These are phyloP conservation scores for Noctua janthina DNA, from an alignment of 2,888 invertebrate species.

Conservation along the genomic window DNA sequence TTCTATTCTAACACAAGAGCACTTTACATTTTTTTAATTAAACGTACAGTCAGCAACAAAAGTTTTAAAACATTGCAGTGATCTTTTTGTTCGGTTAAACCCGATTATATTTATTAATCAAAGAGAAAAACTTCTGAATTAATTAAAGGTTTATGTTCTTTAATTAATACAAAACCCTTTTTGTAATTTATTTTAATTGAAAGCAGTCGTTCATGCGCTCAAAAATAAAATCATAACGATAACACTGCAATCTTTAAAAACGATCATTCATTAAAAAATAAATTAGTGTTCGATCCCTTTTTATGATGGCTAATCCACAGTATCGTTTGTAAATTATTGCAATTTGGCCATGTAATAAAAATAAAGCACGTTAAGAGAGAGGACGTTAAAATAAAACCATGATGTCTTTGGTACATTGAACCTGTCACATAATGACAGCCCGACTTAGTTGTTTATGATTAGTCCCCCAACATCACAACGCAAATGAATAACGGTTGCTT, in stretches of 20 bases:
- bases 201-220: background rate
- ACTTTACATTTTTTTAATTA: background rate
- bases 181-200: conserved; percentile 25
- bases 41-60: conserved; percentile 4
- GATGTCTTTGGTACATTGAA: conserved; percentile 39
- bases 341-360: conserved; percentile 36
- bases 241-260: conserved; percentile 25
- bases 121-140: background rate
- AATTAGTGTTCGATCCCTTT: conserved; percentile 43
- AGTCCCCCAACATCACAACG: conserved; percentile 46
- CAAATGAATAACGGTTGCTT: conserved; percentile 71
- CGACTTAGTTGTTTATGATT: conserved; percentile 51
- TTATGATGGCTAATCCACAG: conserved; percentile 47
- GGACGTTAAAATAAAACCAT: conserved; percentile 26
- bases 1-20: background rate
- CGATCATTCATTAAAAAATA: conserved; percentile 30
- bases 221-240: conserved; percentile 31
- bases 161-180: background rate
- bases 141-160: conserved; percentile 6
- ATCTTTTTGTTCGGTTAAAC: background rate
- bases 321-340: conserved; percentile 28
- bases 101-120: background rate
- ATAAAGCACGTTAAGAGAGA: conserved; percentile 8
- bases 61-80: background rate
- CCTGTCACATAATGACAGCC: conserved; percentile 49